Base-by-base conservation (phyloP, 2,113 vertebrate species). In the Periophthalmus modestus region DNA sequence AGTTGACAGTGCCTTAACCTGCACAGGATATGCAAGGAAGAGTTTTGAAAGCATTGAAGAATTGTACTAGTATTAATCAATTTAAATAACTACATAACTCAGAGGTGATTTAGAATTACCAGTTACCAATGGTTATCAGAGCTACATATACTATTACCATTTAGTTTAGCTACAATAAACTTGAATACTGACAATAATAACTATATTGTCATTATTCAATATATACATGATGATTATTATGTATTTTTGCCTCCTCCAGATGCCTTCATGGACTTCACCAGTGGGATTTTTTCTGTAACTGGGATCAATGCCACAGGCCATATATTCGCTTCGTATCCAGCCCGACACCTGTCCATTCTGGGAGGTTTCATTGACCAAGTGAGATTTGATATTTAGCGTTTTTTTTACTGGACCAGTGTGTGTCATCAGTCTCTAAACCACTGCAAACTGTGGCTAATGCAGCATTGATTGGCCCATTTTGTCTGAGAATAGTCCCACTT, bases 261-360 rank as follows among this genome's bases (percentile, higher is more conserved):
- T 88, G 95, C 95, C 33, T 87, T 99, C 62, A 96, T 96, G 95
- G 90, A 94, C 21, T 98, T 94, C 18, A 96, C 95, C 14, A 94
- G 82, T 4, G 97, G 97, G 68, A 92, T 90, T 68, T 77, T 99
- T 71, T 94, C 95, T 16, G 93, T 97, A 70, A 93, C 90, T 0
- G 98, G 98, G 72, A 96, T 96, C 72, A 98, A 97, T 1, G 96
- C 96, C 73, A 99, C 97, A 3, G 98, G 95, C 36, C 95, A 95
- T 43, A 98, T 99, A 84, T 99, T 99, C 74, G 96, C 97, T 23
- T 98, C 98, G 0, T 99, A 99, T 33, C 98, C 98, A 16, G 91
- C 92, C 57, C 92, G 95, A 0, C 94, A 97, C 87, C 92, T 99
- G 61, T 96, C 97, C 43, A 54, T 95, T 68, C 61, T 90, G 1